phyloP scores from a whole-genome alignment of 2,888 invertebrate genomes.

The Notocelia uddmanniana region DNA sequence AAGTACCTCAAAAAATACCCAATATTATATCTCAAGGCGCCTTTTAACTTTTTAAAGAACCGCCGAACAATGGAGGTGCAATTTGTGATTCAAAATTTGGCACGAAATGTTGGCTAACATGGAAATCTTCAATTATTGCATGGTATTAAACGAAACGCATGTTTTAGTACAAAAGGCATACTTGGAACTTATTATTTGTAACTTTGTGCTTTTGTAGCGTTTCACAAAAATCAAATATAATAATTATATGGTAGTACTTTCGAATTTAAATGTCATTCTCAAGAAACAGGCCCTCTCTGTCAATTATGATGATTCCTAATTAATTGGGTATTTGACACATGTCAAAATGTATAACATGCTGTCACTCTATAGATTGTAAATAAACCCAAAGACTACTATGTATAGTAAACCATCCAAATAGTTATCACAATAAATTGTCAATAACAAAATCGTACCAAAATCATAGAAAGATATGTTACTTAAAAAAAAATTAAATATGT shows the following conservation, averaged over 20 bases:
- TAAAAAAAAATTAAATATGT: no score
- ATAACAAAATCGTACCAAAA: no score
- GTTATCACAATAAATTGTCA: no score
- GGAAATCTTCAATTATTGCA: slow-evolving; percentile 11
- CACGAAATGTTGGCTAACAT: slow-evolving; percentile 35
- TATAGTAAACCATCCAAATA: no score
- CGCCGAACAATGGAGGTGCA: slow-evolving; percentile 31
- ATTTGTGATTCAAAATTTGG: slow-evolving; percentile 22
- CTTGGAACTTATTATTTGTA: neutral
- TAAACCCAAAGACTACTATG: no score
- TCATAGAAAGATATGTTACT: no score
- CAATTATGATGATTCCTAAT: no score
- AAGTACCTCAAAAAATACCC: slow-evolving; percentile 25
- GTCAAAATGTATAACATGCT: no score
- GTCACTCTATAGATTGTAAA: no score
- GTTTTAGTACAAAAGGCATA: slow-evolving; percentile 11
- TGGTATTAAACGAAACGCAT: neutral
- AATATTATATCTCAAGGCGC: slow-evolving; percentile 3
- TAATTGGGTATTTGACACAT: no score
- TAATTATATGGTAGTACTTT: neutral
- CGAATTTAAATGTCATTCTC: neutral
- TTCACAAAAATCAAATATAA: neutral
- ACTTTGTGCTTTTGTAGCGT: slow-evolving; percentile 1
- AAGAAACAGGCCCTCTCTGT: neutral
- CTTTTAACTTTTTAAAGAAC: slow-evolving; percentile 21